Evolutionary conservation across 2,797 vertebrate species (phyloP), one percentile per base, ranked within the genome.

Genomic region (Myotis pilosus): DNA sequence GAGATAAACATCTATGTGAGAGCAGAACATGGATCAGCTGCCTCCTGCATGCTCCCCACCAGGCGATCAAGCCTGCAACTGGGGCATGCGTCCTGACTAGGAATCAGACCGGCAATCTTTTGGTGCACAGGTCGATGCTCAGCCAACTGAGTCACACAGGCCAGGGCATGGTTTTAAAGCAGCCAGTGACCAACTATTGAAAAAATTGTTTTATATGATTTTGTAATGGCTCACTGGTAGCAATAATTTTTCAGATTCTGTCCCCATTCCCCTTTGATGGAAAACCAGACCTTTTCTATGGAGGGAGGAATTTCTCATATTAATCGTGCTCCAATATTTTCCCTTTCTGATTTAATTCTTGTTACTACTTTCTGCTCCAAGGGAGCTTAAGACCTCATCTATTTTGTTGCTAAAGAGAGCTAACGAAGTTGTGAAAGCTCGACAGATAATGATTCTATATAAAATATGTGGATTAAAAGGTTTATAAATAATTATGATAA

Each of bases 311-410:
- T 33, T 76, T 76, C 55, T 13, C 22, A 1, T 47, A 6, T 47
- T 38, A 86, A 83, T 36, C 15, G 6, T 11, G 9, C 19, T n/a
- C n/a, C 19, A 30, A 1, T 23, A 15, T 12, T 44, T 79, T 60
- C 51, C 1, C 6, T 15, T 8, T 33, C 15, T 38, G 1, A 28
- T 80, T 25, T 49, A 88, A 75, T 75, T n/a, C 22, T 71, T 74
- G 47, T 89, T 94, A 86, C 69, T 55, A 4, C 2, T 82, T 93
- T 57, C 66, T 0, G 4, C 92, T 96, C 89, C 96, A 76, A 93
- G 92, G 16, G 91, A 87, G 83, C 71, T 23, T 6, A 89, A 80
- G 36, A 33, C 20, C 12, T 84, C 36, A 57, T 68, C 19, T 83
- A 84, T 91, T 89, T 80, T 66, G 16, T 44, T 74, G 66, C 15